A percentile compares a stretch with the other conserved stretches of the same genome.
phyloP scores from a whole-genome alignment of 1,140 invertebrate genomes.

The Bombus difficillimus region DNA sequence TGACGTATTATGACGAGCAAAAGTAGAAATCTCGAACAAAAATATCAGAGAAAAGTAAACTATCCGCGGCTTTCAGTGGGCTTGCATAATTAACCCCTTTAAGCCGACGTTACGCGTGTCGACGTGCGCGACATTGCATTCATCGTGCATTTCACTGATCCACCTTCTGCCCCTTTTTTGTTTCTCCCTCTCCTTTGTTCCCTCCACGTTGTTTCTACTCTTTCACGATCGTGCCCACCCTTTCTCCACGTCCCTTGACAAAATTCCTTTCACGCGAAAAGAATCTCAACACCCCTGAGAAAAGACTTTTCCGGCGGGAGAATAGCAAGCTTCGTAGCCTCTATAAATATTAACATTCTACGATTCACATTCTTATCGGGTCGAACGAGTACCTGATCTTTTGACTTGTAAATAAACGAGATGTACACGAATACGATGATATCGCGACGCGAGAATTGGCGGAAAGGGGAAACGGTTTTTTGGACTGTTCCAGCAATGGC shows the following conservation, averaged over 20 bases:
- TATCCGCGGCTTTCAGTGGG: conserved; percentile 47
- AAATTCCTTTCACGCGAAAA: conserved; percentile 30
- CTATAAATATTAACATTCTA: conserved; percentile 20
- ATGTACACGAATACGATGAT: neutral
- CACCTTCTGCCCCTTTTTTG: conserved; percentile 12
- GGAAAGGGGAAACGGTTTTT: neutral
- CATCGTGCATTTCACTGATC: conserved; percentile 28
- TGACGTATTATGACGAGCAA: conserved; percentile 2
- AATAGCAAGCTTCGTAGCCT: too few species aligned
- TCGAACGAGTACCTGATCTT: neutral
- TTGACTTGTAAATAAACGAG: neutral
- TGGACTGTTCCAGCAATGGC: conserved; percentile 71
- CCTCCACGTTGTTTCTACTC: neutral
- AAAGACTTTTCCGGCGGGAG: too few species aligned
- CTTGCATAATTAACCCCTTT: conserved; percentile 57
- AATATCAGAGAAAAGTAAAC: conserved; percentile 29
- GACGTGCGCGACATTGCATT: conserved; percentile 35
- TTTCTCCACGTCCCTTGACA: conserved; percentile 9
- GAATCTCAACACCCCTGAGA: neutral
- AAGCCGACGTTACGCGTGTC: conserved; percentile 42
- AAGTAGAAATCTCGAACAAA: neutral
- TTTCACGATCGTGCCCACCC: conserved; percentile 5
- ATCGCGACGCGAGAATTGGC: neutral
- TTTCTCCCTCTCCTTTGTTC: conserved; percentile 23
- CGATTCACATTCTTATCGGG: neutral